phyloP scores from a whole-genome alignment of 2,113 vertebrate genomes.

The Macquaria ambigua region DNA sequence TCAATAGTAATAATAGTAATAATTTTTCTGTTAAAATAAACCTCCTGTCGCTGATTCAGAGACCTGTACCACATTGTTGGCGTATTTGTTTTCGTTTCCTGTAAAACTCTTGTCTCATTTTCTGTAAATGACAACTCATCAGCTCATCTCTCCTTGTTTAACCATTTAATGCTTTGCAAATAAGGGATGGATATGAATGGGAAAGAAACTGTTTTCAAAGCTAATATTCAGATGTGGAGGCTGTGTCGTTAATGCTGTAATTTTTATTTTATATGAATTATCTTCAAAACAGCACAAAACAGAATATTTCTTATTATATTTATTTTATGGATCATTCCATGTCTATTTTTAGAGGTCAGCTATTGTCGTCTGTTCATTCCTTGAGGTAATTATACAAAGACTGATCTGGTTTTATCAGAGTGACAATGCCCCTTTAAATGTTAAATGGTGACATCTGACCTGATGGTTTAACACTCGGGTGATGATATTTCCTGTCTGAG shows the following conservation, averaged over 20 bases:
- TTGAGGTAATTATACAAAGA: conserved; percentile 12
- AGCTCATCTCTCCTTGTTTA: not conserved
- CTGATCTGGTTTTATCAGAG: conserved; percentile 24
- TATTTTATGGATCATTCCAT: not conserved
- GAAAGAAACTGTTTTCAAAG: not conserved
- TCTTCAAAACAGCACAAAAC: not conserved
- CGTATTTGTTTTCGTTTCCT: conserved; percentile 28
- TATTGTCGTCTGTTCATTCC: conserved; percentile 14
- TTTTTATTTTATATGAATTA: not conserved
- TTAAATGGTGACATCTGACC: conserved; percentile 30
- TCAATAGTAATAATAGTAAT: not conserved
- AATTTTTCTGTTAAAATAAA: conserved; percentile 32
- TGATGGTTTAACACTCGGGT: conserved; percentile 40
- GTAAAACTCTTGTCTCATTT: conserved; percentile 6
- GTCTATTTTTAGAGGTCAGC: not conserved
- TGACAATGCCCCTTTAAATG: conserved; percentile 23
- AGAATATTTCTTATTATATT: not conserved
- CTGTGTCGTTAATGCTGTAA: not conserved
- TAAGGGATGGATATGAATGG: not conserved
- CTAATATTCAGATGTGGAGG: not conserved
- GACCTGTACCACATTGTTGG: not conserved
- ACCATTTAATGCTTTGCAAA: not conserved
- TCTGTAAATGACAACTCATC: not conserved
- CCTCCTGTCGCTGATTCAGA: conserved; percentile 6
- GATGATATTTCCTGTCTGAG: conserved; percentile 51